phyloP scores from a whole-genome alignment of 1,140 invertebrate species.

The Epicauta chinensis region DNA sequence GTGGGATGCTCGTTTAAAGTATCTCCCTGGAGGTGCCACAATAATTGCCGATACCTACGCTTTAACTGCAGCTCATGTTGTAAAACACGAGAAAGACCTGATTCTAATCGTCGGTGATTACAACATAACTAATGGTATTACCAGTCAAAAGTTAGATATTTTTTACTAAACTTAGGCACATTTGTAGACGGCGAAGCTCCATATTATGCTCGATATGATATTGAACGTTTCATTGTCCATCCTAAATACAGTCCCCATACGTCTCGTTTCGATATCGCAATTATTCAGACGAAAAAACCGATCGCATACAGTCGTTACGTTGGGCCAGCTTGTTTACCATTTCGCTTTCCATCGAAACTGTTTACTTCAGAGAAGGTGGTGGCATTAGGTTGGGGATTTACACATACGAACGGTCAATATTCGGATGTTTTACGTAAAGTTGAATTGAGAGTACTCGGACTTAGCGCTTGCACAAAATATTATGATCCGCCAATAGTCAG shows the following conservation, averaged over 20 bases:
- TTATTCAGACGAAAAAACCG: constrained; percentile 45
- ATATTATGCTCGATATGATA: constrained; percentile 35
- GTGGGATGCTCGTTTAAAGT: too few relatives aligned
- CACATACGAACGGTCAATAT: constrained; percentile 47
- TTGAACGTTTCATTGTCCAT: constrained; percentile 38
- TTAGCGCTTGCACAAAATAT: constrained; percentile 43
- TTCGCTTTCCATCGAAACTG: constrained; percentile 43
- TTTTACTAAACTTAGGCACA: too few relatives aligned
- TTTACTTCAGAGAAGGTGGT: constrained; percentile 47
- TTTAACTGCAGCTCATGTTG: too few relatives aligned
- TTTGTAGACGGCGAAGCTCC: too few relatives aligned
- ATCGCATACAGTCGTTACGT: constrained; percentile 51
- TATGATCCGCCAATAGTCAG: constrained; percentile 23
- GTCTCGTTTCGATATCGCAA: constrained; percentile 56
- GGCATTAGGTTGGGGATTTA: constrained; percentile 58
- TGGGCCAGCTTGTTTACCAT: constrained; percentile 61
- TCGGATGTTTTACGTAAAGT: constrained; percentile 54
- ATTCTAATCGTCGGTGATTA: too few relatives aligned
- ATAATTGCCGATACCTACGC: too few relatives aligned
- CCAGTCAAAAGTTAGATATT: too few relatives aligned
- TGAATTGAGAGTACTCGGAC: constrained; percentile 50
- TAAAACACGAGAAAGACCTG: too few relatives aligned
- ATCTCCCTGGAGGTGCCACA: too few relatives aligned
- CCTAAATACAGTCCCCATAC: constrained; percentile 38
- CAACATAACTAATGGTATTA: too few relatives aligned